These are phyloP conservation scores for Ochropleura leucogaster DNA, from an alignment of 2,888 invertebrate species.

Conservation along the genomic window DNA sequence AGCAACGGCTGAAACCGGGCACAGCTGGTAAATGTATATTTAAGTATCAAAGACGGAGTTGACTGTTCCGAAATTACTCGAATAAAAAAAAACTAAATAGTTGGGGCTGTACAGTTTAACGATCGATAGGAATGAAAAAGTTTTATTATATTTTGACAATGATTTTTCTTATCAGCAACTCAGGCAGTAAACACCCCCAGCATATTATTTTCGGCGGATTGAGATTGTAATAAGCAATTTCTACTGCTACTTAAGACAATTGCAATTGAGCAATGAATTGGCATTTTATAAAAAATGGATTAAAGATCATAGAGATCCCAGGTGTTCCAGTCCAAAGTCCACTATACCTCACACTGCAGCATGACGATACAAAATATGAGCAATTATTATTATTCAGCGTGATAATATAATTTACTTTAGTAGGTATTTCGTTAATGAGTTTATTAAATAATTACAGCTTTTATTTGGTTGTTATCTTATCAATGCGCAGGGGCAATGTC, in stretches of 20 bases:
- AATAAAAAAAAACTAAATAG: too few species aligned
- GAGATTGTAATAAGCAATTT: background rate
- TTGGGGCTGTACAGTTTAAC: too few species aligned
- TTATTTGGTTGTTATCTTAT: constrained; percentile 3
- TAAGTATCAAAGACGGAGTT: too few species aligned
- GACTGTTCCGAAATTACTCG: too few species aligned
- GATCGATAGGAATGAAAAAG: too few species aligned
- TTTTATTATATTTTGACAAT: too few species aligned
- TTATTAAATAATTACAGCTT: background rate
- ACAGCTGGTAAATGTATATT: too few species aligned
- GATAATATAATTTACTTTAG: background rate
- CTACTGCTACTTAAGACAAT: background rate
- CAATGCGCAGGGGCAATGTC: background rate
- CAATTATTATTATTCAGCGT: background rate
- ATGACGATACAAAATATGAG: background rate
- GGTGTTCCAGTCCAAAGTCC: background rate
- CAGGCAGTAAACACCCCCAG: too few species aligned
- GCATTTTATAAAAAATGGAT: background rate
- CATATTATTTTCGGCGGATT: too few species aligned
- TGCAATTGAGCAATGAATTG: background rate
- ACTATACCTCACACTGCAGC: background rate
- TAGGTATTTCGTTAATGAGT: background rate
- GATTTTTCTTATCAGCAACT: too few species aligned
- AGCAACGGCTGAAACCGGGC: too few species aligned
- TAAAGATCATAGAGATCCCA: background rate